phyloP scores from a whole-genome alignment of 2,113 vertebrate genomes.

The Ondatra zibethicus region DNA sequence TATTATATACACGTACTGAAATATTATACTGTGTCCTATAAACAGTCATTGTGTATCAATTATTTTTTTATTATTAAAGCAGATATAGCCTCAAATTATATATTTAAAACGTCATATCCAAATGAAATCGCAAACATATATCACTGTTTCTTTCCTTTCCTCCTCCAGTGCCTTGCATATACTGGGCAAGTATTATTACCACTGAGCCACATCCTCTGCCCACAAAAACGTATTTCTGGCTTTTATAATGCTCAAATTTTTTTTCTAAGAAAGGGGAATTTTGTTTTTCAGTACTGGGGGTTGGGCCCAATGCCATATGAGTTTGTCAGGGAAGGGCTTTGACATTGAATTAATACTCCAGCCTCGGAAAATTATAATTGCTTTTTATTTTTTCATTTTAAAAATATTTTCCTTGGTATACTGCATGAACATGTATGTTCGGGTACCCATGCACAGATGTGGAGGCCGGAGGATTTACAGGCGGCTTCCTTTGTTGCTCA shows the following conservation, averaged over 20 bases:
- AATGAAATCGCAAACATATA: constrained; percentile 21
- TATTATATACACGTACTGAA: background rate
- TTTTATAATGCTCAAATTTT: background rate
- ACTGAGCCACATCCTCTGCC: background rate
- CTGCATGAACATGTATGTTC: too few species aligned
- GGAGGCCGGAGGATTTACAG: background rate
- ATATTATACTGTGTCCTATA: background rate
- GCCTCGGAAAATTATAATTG: constrained; percentile 1
- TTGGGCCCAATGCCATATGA: background rate
- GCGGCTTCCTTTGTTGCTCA: too few species aligned
- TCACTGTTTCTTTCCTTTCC: background rate
- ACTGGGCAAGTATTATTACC: background rate
- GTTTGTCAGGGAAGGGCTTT: background rate
- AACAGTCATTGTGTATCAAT: background rate
- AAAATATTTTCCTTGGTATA: background rate
- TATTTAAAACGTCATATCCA: background rate
- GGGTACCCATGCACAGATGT: background rate
- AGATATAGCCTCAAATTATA: background rate
- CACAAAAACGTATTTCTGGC: background rate
- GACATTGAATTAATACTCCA: background rate
- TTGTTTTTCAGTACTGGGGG: background rate
- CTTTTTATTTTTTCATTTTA: background rate
- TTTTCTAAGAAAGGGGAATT: background rate
- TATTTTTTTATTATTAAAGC: background rate
- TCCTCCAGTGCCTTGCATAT: background rate